Conservation (phyloP, 1,140 invertebrate species). For the Liolophura sinensis region DNA sequence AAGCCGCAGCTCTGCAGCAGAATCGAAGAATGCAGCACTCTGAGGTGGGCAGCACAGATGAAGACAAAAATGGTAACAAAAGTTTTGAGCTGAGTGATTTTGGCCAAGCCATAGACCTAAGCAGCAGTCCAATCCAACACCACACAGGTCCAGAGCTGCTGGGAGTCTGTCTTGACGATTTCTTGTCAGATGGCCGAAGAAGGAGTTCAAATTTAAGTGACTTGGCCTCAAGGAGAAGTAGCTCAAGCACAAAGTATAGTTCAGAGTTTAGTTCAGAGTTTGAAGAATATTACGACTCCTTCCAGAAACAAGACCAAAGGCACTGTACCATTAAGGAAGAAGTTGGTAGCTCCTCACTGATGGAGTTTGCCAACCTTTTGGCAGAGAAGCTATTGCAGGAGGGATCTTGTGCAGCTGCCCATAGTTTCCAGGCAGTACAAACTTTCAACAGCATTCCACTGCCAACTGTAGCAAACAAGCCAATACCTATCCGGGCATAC, state of each 20-base stretch:
- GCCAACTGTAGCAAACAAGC: slow-evolving; percentile 2
- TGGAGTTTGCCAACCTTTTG: slow-evolving; percentile 39
- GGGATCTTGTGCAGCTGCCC: slow-evolving; percentile 25
- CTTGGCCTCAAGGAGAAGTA: slow-evolving; percentile 41
- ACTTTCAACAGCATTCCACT: slow-evolving; percentile 17
- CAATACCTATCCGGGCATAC: slow-evolving; percentile 2
- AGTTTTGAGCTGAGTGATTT: too few relatives aligned
- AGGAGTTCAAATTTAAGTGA: slow-evolving; percentile 50
- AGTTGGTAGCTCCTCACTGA: slow-evolving; percentile 18
- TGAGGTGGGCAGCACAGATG: too few relatives aligned
- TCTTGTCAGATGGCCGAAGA: slow-evolving; percentile 14
- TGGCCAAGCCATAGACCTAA: too few relatives aligned
- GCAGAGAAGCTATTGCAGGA: slow-evolving; percentile 31
- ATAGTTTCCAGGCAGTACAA: slow-evolving; percentile 20
- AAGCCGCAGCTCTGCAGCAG: too few relatives aligned
- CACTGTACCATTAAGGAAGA: slow-evolving; percentile 50
- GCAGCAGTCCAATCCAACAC: too few relatives aligned
- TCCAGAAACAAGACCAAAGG: slow-evolving; percentile 34
- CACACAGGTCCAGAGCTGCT: too few relatives aligned
- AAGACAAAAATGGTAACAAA: too few relatives aligned
- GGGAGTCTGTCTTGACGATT: too few relatives aligned
- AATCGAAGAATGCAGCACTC: too few relatives aligned
- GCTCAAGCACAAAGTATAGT: slow-evolving; percentile 44
- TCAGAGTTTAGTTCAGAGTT: slow-evolving; percentile 53
- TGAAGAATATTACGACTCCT: slow-evolving; percentile 48